These are phyloP conservation scores for Phlogophora meticulosa DNA, from an alignment of 2,888 invertebrate species.

Conservation along the genomic window DNA sequence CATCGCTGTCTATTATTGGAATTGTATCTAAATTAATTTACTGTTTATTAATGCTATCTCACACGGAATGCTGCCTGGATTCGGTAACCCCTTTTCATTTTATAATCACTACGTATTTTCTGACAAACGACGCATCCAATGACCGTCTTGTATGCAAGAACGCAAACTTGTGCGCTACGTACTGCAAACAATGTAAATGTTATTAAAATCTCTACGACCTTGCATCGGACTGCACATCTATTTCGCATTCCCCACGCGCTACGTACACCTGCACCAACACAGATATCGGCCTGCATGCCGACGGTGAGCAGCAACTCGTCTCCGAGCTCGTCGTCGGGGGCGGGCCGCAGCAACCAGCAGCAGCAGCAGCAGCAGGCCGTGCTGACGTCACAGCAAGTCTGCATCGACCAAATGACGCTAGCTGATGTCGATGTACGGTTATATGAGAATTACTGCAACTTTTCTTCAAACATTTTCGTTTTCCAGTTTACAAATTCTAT, in stretches of 20 bases:
- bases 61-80: constrained; percentile 81
- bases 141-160: too few species aligned
- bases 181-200: too few species aligned
- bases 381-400: constrained; percentile 93
- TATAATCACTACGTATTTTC: neutral
- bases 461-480: too few species aligned
- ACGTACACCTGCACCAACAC: neutral
- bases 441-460: neutral
- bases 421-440: constrained; percentile 94
- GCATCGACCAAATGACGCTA: constrained; percentile 95
- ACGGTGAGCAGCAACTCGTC: constrained; percentile 45
- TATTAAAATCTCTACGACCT: neutral
- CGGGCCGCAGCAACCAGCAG: constrained; percentile 66
- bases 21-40: constrained; percentile 66
- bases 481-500: too few species aligned
- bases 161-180: too few species aligned
- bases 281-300: constrained; percentile 87
- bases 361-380: constrained; percentile 86
- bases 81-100: constrained; percentile 72
- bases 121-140: neutral
- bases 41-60: constrained; percentile 69
- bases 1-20: neutral
- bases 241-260: neutral
- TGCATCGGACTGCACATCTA: neutral
- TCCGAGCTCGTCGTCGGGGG: constrained; percentile 9